Percentiles rank a stretch among this genome's conserved stretches.
Evolutionary conservation across 2,888 invertebrate genomes (phyloP).

Genomic region (Cataglyphis altisquamis): DNA sequence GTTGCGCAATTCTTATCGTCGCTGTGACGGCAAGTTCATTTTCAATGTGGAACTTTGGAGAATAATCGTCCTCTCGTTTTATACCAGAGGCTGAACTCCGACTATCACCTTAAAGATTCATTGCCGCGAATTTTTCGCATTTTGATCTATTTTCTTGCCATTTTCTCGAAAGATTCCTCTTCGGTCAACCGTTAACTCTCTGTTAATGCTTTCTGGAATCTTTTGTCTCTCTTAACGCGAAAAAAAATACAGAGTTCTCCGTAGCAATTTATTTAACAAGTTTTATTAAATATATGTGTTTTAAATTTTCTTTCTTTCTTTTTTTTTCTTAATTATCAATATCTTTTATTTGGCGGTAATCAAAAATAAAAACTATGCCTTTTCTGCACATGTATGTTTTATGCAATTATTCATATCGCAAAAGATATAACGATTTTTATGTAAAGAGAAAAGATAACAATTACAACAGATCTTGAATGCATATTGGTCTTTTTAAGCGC

Average conservation of each 20-base stretch:
- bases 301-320: not conserved
- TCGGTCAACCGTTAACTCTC: not conserved
- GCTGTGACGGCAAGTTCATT: slow-evolving; percentile 8
- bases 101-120: slow-evolving; percentile 27
- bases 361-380: not conserved
- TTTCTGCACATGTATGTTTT: slow-evolving; percentile 16
- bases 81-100: slow-evolving; percentile 6
- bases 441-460: not conserved
- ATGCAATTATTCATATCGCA: not conserved
- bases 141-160: not conserved
- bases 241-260: not conserved
- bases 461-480: not conserved
- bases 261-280: slow-evolving; percentile 23
- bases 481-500: not conserved
- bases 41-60: slow-evolving; percentile 31
- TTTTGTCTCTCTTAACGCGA: not conserved
- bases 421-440: not conserved
- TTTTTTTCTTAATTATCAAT: not conserved
- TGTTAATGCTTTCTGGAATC: slow-evolving; percentile 15
- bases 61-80: slow-evolving; percentile 33
- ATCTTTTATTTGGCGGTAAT: not conserved
- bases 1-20: slow-evolving; percentile 32
- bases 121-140: slow-evolving; percentile 7
- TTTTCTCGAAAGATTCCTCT: slow-evolving; percentile 40
- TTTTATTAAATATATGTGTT: slow-evolving; percentile 4